phyloP scores from a whole-genome alignment of 2,113 vertebrate genomes.

The Ranitomeya imitator region DNA sequence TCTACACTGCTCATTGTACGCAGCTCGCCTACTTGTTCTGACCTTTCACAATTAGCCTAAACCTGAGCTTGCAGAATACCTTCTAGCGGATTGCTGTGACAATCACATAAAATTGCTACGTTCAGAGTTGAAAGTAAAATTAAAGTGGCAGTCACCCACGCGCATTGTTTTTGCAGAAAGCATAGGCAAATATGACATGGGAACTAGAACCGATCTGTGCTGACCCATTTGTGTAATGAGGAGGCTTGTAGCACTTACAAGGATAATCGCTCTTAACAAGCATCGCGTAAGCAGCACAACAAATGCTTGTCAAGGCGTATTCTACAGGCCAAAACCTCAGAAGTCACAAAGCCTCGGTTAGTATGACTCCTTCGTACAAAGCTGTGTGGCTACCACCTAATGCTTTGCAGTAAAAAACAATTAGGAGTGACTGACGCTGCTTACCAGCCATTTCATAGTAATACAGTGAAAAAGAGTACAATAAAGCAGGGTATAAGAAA shows the following conservation, averaged over 20 bases:
- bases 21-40: constrained; percentile 35
- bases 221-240: neutral
- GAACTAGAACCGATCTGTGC: neutral
- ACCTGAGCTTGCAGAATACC: constrained; percentile 3
- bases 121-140: constrained; percentile 22
- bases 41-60: constrained; percentile 46
- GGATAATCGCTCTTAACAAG: neutral
- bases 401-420: too few relatives aligned
- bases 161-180: constrained; percentile 21
- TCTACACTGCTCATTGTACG: neutral
- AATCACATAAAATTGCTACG: constrained; percentile 28
- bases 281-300: neutral
- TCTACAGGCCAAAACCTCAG: neutral
- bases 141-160: constrained; percentile 14
- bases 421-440: too few relatives aligned
- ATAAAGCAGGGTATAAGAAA: too few relatives aligned
- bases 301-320: neutral
- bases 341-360: too few relatives aligned
- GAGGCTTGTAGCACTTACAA: neutral
- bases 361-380: too few relatives aligned
- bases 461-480: too few relatives aligned
- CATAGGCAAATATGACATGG: constrained; percentile 24
- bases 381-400: too few relatives aligned
- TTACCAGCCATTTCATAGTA: too few relatives aligned
- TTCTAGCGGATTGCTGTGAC: constrained; percentile 6